A percentile compares a stretch with the other conserved stretches of the same genome.
These are phyloP conservation scores for Asarcornis scutulata DNA, from an alignment of 2,113 vertebrate species.

Conservation along the genomic window DNA sequence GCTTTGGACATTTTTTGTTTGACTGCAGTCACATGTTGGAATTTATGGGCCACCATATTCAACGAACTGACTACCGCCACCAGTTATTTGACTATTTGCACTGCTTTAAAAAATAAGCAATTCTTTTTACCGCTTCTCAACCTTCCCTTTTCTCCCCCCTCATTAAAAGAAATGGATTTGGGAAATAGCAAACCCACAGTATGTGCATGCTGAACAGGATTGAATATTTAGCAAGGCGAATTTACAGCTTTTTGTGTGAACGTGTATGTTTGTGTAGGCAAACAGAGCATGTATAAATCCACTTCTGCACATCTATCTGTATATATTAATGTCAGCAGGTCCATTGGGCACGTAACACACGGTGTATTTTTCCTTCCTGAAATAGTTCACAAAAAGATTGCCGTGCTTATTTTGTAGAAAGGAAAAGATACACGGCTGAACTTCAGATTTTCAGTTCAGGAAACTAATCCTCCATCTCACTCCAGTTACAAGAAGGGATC, in stretches of 20 bases:
- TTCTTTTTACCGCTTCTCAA: background rate
- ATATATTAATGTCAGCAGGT: background rate
- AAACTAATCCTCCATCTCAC: background rate
- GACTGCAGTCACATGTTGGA: background rate
- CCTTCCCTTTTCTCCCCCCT: background rate
- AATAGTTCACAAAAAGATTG: background rate
- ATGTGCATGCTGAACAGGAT: fast-evolving
- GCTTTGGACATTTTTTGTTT: background rate
- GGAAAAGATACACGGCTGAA: background rate
- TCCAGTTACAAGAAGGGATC: background rate
- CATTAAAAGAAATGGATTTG: background rate
- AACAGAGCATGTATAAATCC: background rate
- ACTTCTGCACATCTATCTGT: background rate
- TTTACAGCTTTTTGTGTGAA: background rate
- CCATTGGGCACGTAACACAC: background rate
- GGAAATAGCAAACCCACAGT: fast-evolving
- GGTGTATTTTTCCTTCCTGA: background rate
- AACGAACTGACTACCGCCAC: background rate
- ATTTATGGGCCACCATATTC: background rate
- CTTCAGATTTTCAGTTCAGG: background rate
- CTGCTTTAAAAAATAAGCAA: background rate
- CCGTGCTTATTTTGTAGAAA: background rate
- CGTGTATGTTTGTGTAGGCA: background rate
- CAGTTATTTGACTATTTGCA: background rate
- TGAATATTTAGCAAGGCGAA: background rate